These are phyloP conservation scores for Petrocephalus schoutedeni DNA, from an alignment of 2,797 vertebrate genomes.

Conservation along the genomic window DNA sequence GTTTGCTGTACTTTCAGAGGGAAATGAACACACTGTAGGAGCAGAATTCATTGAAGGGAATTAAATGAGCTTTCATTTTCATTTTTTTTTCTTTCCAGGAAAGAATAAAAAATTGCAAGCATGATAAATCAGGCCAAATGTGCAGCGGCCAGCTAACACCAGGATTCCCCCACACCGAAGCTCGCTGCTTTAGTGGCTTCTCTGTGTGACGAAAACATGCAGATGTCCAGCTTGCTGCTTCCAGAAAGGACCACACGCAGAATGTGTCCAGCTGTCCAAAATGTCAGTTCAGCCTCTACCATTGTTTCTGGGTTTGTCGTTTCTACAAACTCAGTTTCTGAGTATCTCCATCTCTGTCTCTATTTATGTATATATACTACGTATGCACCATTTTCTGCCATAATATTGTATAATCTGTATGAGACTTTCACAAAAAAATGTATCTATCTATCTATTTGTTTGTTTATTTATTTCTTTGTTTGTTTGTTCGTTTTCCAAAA, in stretches of 20 bases:
- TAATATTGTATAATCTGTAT: background rate
- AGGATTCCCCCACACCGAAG: background rate
- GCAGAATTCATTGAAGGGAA: background rate
- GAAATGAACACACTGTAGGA: background rate
- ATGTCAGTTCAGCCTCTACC: background rate
- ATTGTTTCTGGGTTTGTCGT: background rate
- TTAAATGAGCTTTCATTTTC: background rate
- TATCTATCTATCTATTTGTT: background rate
- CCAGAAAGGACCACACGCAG: background rate
- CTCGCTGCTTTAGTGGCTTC: background rate
- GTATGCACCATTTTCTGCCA: background rate
- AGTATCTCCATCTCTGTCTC: background rate
- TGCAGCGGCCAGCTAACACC: background rate
- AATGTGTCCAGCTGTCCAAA: background rate
- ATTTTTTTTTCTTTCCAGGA: background rate
- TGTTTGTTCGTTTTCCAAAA: background rate
- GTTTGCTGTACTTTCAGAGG: background rate
- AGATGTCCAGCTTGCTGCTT: constrained; percentile 14
- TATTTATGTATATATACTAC: background rate
- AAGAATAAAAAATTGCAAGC: background rate
- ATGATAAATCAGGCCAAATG: background rate
- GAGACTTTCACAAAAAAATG: background rate
- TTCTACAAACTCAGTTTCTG: background rate
- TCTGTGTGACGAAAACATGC: background rate
- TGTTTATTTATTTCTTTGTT: background rate